Conservation (phyloP, 2,888 invertebrate species). For the Ormyrus pomaceus region DNA sequence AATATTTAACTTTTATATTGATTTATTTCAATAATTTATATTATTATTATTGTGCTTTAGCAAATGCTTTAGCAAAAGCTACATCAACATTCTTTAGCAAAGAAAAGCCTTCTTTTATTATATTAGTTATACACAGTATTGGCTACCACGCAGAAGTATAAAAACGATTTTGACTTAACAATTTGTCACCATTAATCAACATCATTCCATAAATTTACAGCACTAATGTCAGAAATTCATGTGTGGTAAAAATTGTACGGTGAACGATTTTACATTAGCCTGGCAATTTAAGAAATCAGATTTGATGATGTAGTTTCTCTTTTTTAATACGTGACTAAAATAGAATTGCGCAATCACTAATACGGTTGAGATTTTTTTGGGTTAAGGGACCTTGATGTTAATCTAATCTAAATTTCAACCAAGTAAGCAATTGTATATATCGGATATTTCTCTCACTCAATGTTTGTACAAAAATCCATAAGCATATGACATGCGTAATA, state of each 20-base stretch:
- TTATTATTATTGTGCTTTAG: too few species aligned
- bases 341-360: constrained; percentile 34
- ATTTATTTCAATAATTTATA: too few species aligned
- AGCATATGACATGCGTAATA: too few species aligned
- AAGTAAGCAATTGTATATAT: neutral
- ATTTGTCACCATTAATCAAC: constrained; percentile 20
- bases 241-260: neutral
- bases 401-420: constrained; percentile 3
- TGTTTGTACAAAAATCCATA: too few species aligned
- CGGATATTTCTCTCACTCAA: too few species aligned
- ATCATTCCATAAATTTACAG: constrained; percentile 17
- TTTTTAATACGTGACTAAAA: constrained; percentile 42
- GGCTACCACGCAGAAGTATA: neutral
- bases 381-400: constrained; percentile 16
- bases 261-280: neutral
- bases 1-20: too few species aligned
- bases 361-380: constrained; percentile 8
- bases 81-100: too few species aligned
- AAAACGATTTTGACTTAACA: constrained; percentile 22
- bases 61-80: too few species aligned
- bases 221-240: constrained; percentile 26
- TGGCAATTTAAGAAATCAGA: constrained; percentile 3
- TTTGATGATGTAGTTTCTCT: constrained; percentile 27
- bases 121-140: neutral
- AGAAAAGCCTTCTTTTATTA: too few species aligned